Percentiles rank a stretch among this genome's conserved stretches.
phyloP scores from a whole-genome alignment of 2,888 invertebrate species.

The Drosophila mercatorum region DNA sequence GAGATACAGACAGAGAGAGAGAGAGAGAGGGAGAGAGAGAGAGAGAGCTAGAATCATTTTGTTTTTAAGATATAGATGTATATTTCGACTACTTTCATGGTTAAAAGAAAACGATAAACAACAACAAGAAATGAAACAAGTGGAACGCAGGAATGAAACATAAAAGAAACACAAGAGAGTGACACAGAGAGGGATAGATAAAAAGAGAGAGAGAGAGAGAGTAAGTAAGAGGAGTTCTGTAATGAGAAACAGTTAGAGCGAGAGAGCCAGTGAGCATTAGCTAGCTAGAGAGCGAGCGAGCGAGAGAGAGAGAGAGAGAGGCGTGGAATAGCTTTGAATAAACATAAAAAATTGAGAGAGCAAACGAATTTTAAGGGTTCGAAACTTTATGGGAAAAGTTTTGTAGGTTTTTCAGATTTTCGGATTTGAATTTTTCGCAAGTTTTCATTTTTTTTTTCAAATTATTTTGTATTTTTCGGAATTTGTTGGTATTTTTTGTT shows the following conservation, averaged over 20 bases:
- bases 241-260: neutral
- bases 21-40: neutral
- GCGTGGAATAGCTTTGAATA: constrained; percentile 7
- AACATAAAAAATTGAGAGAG: constrained; percentile 6
- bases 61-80: neutral
- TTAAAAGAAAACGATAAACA: neutral
- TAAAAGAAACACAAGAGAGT: constrained; percentile 21
- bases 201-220: constrained; percentile 3
- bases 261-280: neutral
- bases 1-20: neutral
- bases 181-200: constrained; percentile 6
- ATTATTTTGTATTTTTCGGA: too few species aligned
- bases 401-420: constrained; percentile 12
- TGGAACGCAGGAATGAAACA: constrained; percentile 22
- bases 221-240: neutral
- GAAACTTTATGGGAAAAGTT: neutral
- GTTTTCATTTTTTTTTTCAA: constrained; percentile 2
- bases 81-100: constrained; percentile 12
- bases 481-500: constrained; percentile 12
- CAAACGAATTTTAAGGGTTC: constrained; percentile 15
- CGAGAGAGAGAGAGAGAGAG: neutral
- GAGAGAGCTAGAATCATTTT: neutral
- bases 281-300: constrained; percentile 14
- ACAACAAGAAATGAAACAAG: constrained; percentile 9
- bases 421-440: constrained; percentile 1